Evolutionary conservation across 2,113 vertebrate genomes (phyloP).

Genomic region (Bungarus multicinctus): DNA sequence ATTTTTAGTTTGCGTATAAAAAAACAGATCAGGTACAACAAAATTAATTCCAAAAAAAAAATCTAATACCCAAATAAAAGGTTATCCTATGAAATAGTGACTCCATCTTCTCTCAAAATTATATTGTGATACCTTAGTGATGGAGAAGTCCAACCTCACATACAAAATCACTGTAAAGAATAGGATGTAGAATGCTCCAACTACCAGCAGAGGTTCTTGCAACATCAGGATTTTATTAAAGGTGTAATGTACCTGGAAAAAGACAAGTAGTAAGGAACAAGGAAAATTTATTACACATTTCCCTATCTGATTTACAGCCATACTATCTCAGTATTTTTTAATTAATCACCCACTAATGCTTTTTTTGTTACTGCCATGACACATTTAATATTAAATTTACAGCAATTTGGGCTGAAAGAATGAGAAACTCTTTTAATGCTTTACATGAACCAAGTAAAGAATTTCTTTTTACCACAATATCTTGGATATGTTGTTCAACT

Average conservation of each 20-base stretch:
- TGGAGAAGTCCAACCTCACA: constrained; percentile 95
- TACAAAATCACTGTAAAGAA: constrained; percentile 98
- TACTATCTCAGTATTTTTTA: not conserved
- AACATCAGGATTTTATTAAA: constrained; percentile 98
- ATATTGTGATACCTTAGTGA: constrained; percentile 85
- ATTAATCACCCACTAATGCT: not conserved
- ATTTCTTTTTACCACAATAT: constrained; percentile 83
- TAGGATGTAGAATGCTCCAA: constrained; percentile 94
- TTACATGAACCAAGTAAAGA: accelerated
- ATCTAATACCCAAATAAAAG: not conserved
- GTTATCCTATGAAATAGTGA: not conserved
- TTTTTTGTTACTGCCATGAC: not conserved
- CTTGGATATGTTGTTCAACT: constrained; percentile 98
- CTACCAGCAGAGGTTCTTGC: constrained; percentile 94
- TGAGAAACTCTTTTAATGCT: not conserved
- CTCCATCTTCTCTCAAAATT: not conserved
- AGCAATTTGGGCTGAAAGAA: not conserved
- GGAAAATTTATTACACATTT: not conserved
- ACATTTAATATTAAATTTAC: not conserved
- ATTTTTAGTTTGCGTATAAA: not conserved
- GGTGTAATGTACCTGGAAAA: constrained; percentile 87
- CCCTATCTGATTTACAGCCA: not conserved
- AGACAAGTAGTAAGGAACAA: constrained; percentile 8
- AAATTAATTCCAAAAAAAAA: not conserved
- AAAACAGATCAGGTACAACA: accelerated